These are phyloP conservation scores for Brienomyrus longianalis DNA, from an alignment of 2,113 vertebrate genomes.

Conservation along the genomic window DNA sequence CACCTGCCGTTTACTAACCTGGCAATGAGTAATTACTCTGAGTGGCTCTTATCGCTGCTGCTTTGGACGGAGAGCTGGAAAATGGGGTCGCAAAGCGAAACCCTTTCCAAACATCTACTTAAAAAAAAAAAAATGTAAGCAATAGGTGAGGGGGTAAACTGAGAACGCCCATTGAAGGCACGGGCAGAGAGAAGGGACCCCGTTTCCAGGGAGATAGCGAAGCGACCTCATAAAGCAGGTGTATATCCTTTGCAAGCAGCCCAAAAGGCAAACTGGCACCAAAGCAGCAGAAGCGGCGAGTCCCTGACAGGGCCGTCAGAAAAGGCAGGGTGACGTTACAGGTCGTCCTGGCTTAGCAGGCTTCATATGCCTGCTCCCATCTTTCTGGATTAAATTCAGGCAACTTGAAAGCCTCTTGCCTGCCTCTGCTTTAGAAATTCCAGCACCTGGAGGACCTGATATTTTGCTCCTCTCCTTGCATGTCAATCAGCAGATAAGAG, in stretches of 20 bases:
- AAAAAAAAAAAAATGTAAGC: background rate
- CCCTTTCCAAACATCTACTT: background rate
- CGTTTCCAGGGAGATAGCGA: background rate
- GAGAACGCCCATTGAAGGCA: background rate
- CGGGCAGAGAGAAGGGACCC: background rate
- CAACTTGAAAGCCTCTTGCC: background rate
- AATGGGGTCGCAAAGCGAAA: background rate
- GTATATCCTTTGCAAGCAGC: background rate
- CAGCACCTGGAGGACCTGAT: background rate
- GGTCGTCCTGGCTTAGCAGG: too few species aligned
- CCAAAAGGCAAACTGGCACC: constrained; percentile 2
- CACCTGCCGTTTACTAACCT: constrained; percentile 11
- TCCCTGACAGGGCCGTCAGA: background rate
- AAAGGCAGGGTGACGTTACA: background rate
- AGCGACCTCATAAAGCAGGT: background rate
- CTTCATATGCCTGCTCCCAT: background rate
- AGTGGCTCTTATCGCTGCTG: background rate
- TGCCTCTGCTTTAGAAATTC: background rate
- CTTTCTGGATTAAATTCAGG: background rate
- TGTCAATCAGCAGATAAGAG: background rate
- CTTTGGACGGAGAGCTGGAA: background rate
- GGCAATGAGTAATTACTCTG: background rate
- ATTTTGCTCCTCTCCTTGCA: background rate
- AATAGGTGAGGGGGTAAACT: background rate
- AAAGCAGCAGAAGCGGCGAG: background rate